These are phyloP conservation scores for Pardosa pseudoannulata DNA, from an alignment of 2,888 invertebrate species.

Conservation along the genomic window DNA sequence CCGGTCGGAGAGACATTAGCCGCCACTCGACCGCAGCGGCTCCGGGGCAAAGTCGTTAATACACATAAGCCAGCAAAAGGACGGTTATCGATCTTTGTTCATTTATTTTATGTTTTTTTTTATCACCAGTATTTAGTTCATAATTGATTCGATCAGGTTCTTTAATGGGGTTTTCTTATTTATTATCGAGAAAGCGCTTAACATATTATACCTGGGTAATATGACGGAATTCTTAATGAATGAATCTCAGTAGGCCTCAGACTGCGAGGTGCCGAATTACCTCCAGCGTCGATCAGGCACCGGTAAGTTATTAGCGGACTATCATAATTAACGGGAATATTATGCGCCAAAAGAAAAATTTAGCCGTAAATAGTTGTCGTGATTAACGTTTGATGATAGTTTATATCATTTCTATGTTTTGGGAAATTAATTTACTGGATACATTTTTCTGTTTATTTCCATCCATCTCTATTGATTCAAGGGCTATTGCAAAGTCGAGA, in stretches of 20 bases:
- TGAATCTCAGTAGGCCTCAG: background rate
- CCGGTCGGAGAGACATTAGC: background rate
- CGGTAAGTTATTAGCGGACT: no score
- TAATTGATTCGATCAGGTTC: slow-evolving; percentile 6
- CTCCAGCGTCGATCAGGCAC: background rate
- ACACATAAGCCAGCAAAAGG: background rate
- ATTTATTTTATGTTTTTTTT: background rate
- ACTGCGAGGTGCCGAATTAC: background rate
- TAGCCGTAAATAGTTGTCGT: no score
- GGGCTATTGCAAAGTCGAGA: no score
- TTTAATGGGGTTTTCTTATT: background rate
- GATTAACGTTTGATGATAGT: no score
- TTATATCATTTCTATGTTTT: no score
- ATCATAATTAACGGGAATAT: no score
- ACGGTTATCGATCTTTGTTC: background rate
- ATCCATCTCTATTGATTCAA: no score
- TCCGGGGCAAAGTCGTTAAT: background rate
- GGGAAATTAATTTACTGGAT: no score
- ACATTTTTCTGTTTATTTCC: no score
- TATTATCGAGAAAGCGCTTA: background rate
- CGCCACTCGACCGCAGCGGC: background rate
- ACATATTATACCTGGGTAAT: background rate
- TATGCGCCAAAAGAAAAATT: no score
- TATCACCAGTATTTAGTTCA: background rate
- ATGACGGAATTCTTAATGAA: background rate